Evolutionary conservation across 2,797 vertebrate genomes (phyloP).

Genomic region (Meda fulgida): DNA sequence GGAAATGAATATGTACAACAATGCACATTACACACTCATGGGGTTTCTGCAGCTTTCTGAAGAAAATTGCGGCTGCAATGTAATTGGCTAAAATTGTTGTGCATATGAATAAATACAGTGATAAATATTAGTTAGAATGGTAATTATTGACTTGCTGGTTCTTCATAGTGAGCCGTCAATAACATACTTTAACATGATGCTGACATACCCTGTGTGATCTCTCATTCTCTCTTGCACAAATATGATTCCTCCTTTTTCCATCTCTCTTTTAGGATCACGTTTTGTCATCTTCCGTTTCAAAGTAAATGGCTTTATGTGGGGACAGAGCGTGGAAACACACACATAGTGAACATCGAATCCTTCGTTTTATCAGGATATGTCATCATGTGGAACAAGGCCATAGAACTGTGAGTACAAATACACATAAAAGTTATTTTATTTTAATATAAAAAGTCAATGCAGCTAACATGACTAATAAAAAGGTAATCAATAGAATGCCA

Average conservation of each 20-base stretch:
- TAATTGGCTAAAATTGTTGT: conserved; percentile 50
- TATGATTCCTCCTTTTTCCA: conserved; percentile 38
- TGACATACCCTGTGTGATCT: neutral
- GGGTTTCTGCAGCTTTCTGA: conserved; percentile 1
- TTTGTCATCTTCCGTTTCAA: conserved; percentile 98
- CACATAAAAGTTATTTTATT: neutral
- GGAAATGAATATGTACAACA: conserved; percentile 1
- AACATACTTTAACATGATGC: conserved; percentile 6
- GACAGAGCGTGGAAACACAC: conserved; percentile 95
- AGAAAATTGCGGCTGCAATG: conserved; percentile 6
- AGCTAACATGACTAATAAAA: conserved; percentile 3
- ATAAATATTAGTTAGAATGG: conserved; percentile 10
- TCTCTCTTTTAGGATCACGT: conserved; percentile 89
- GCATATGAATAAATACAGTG: conserved; percentile 24
- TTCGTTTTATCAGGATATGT: conserved; percentile 97
- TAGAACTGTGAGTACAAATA: conserved; percentile 89
- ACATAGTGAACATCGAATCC: conserved; percentile 98
- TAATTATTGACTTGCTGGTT: conserved; percentile 44
- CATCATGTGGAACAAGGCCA: conserved; percentile 99
- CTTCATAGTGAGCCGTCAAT: conserved; percentile 41
- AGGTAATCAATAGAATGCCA: neutral
- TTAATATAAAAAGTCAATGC: neutral
- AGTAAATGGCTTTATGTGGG: conserved; percentile 99
- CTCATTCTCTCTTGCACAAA: neutral
- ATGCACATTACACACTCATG: neutral